Conservation (phyloP, 2,113 vertebrate genomes). For the Brienomyrus longianalis region DNA sequence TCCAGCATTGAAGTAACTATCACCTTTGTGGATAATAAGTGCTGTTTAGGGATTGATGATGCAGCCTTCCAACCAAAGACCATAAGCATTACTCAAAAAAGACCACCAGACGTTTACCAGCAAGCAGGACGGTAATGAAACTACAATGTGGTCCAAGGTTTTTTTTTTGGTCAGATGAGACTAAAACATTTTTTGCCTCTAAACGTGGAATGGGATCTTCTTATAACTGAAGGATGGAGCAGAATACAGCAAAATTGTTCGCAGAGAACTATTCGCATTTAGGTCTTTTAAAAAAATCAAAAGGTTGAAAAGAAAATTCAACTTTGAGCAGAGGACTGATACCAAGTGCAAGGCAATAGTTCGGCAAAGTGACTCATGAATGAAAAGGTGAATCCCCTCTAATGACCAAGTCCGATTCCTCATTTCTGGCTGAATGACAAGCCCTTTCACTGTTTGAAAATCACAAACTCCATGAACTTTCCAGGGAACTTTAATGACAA, state of each 20-base stretch:
- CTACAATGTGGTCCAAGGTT: background rate
- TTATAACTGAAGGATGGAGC: background rate
- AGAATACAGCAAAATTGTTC: background rate
- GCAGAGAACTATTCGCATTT: background rate
- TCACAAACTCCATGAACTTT: background rate
- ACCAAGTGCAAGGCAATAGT: background rate
- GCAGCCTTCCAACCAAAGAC: background rate
- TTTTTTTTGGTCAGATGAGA: background rate
- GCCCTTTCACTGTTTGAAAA: background rate
- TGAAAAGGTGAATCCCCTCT: background rate
- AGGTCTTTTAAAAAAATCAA: background rate
- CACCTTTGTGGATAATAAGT: no score
- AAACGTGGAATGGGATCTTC: background rate
- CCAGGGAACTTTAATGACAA: background rate
- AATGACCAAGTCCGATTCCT: background rate
- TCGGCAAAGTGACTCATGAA: background rate
- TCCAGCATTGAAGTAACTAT: no score
- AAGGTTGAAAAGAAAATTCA: background rate
- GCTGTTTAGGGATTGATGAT: no score
- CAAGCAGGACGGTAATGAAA: background rate
- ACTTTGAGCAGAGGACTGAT: background rate
- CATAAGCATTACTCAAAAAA: background rate
- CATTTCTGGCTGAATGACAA: background rate
- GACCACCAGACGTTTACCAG: background rate
- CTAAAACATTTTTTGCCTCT: background rate